These are phyloP conservation scores for Platanista minor DNA, from an alignment of 2,113 vertebrate species.

Conservation along the genomic window DNA sequence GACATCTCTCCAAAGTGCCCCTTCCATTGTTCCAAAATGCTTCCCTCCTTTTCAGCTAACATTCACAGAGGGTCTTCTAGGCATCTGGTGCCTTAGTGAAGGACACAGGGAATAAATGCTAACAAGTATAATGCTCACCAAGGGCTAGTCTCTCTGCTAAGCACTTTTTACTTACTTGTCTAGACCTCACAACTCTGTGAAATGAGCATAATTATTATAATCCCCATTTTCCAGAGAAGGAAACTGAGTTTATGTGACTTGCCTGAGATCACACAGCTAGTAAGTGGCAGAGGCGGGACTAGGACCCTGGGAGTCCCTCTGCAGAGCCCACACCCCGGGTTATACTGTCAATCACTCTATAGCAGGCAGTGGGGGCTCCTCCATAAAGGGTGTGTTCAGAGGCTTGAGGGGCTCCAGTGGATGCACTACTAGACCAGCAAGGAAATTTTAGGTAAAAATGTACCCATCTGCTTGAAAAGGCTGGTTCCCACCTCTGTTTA, in stretches of 20 bases:
- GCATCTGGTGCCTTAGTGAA: too few relatives aligned
- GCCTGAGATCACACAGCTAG: not conserved
- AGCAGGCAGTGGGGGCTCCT: not conserved
- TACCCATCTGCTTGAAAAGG: not conserved
- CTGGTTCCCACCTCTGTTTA: not conserved
- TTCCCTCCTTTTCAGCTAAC: not conserved
- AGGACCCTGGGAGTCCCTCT: not conserved
- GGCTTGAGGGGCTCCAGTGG: not conserved
- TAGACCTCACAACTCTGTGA: not conserved
- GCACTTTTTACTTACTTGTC: not conserved
- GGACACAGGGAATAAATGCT: not conserved
- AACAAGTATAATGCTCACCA: rapidly evolving
- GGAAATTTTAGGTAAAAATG: not conserved
- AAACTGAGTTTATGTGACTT: not conserved
- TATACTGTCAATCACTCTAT: not conserved
- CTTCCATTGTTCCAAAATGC: not conserved
- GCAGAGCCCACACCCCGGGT: not conserved
- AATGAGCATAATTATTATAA: not conserved
- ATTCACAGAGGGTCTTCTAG: not conserved
- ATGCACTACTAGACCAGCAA: not conserved
- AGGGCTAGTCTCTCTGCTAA: not conserved
- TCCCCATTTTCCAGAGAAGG: not conserved
- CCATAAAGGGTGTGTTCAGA: not conserved
- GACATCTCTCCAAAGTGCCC: not conserved
- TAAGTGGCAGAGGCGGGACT: not conserved